Evolutionary conservation across 2,113 vertebrate species (phyloP).

Genomic region (Mesembrinibis cayennensis): DNA sequence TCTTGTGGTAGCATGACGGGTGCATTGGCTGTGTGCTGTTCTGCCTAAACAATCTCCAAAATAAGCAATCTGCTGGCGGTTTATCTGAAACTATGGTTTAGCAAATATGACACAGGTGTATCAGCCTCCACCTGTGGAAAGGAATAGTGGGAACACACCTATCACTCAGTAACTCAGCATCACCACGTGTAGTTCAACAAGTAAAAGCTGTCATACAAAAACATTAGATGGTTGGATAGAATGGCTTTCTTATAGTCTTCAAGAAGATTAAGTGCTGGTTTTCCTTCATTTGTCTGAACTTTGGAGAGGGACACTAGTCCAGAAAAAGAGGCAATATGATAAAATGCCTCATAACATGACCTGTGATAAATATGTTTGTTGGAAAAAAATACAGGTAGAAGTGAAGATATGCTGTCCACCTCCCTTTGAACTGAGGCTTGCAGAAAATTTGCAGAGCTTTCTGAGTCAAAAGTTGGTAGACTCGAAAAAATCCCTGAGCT

Average conservation of each 20-base stretch:
- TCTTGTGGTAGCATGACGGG: not conserved
- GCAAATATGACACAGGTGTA: not conserved
- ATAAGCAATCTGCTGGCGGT: not conserved
- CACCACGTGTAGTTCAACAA: fast-evolving
- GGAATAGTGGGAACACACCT: not conserved
- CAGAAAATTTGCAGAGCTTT: not conserved
- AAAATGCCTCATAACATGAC: not conserved
- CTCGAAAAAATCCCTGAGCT: not conserved
- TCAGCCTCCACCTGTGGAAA: not conserved
- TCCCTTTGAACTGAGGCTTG: not conserved
- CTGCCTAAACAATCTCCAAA: not conserved
- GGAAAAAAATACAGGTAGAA: not conserved
- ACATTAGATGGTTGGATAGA: not conserved
- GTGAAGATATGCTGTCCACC: not conserved
- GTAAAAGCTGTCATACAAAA: not conserved
- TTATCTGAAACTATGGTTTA: not conserved
- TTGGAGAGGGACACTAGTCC: not conserved
- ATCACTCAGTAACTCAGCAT: not conserved
- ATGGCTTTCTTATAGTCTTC: not conserved
- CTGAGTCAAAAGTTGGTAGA: not conserved
- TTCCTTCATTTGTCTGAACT: not conserved
- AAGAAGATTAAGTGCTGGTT: not conserved
- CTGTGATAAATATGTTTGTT: not conserved
- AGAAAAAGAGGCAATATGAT: not conserved
- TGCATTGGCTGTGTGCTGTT: not conserved